These are phyloP conservation scores for Sinohyriopsis cumingii DNA, from an alignment of 2,888 invertebrate species.

Conservation along the genomic window DNA sequence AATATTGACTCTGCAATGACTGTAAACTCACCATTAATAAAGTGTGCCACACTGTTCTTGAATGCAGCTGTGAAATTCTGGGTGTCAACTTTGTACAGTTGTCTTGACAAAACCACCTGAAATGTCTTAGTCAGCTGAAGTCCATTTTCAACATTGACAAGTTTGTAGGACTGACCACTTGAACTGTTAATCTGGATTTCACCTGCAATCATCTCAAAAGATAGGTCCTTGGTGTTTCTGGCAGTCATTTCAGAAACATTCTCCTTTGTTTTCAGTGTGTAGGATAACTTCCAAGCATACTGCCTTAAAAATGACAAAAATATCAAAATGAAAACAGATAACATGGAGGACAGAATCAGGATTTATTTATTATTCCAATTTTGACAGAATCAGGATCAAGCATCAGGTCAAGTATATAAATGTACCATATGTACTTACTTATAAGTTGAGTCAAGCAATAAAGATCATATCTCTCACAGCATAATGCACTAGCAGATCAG, in stretches of 20 bases:
- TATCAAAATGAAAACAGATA: no score
- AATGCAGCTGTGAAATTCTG: constrained; percentile 12
- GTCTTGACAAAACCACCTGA: constrained; percentile 22
- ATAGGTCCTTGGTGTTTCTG: constrained; percentile 1
- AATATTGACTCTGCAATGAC: no score
- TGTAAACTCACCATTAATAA: constrained; percentile 12
- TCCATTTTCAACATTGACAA: constrained; percentile 10
- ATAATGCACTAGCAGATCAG: no score
- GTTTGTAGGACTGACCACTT: constrained; percentile 12
- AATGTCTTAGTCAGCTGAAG: constrained; percentile 23
- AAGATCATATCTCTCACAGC: no score
- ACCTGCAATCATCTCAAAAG: background rate
- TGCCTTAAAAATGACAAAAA: constrained; percentile 8
- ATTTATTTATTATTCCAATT: no score
- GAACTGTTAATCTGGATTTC: constrained; percentile 18
- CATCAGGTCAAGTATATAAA: no score
- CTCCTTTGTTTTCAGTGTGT: constrained; percentile 20
- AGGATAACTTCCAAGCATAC: constrained; percentile 27
- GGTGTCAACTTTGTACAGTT: constrained; percentile 22
- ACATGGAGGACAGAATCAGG: no score
- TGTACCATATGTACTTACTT: no score
- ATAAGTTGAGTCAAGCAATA: no score
- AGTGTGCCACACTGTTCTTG: constrained; percentile 12
- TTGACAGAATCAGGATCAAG: no score
- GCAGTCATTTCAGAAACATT: constrained; percentile 6